phyloP scores from a whole-genome alignment of 30 jellyfish, hydroid and myxozoan genomes.

The Hydractinia symbiolongicarpus region DNA sequence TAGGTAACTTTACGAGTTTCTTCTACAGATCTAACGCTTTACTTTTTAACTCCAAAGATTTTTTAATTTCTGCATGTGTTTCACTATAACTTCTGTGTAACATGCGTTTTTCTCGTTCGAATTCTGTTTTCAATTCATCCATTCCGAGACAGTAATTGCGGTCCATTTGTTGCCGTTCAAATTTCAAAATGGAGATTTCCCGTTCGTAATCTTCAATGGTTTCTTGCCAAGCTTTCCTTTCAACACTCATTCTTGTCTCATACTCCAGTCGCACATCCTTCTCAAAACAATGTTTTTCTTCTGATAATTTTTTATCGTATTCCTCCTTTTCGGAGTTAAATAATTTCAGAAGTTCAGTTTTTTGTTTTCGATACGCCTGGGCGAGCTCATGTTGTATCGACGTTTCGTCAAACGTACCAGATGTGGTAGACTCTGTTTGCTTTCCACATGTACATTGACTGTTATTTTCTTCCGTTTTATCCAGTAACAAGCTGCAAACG shows the following conservation, averaged over 20 bases:
- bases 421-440: background rate
- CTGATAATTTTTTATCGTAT: slow-evolving; percentile 29
- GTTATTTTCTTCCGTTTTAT: background rate
- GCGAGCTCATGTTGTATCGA: slow-evolving; percentile 33
- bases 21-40: too few species aligned
- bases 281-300: slow-evolving; percentile 48
- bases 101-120: slow-evolving; percentile 52
- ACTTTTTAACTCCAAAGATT: background rate
- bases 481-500: background rate
- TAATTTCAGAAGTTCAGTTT: slow-evolving; percentile 63
- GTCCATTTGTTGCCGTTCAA: slow-evolving; percentile 78
- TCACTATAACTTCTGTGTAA: slow-evolving; percentile 12
- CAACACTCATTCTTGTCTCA: slow-evolving; percentile 47
- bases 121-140: slow-evolving; percentile 67
- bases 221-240: slow-evolving; percentile 86
- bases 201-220: slow-evolving; percentile 70
- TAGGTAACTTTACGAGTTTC: too few species aligned
- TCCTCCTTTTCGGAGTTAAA: slow-evolving; percentile 72
- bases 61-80: slow-evolving; percentile 4
- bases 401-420: background rate
- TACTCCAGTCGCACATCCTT: slow-evolving; percentile 43
- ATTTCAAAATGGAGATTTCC: slow-evolving; percentile 70
- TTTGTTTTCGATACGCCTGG: slow-evolving; percentile 68
- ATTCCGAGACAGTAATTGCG: slow-evolving; percentile 80
- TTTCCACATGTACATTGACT: background rate